Percentiles rank a stretch among this genome's conserved stretches.
phyloP scores from a whole-genome alignment of 2,888 invertebrate species.

The Morpho achilles region DNA sequence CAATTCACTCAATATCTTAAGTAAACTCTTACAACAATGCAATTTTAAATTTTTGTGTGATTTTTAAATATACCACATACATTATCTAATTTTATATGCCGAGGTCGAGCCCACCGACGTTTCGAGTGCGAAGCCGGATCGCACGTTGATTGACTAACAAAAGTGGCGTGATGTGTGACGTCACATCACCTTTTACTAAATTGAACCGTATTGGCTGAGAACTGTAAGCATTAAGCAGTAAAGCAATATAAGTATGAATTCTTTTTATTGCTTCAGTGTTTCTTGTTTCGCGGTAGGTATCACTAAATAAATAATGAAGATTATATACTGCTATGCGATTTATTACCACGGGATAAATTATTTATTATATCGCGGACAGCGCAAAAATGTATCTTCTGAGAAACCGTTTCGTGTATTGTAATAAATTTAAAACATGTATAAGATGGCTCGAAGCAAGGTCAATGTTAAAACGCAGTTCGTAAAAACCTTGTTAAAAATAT shows the following conservation, averaged over 20 bases:
- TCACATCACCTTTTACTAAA: conserved; percentile 69
- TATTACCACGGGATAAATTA: neutral
- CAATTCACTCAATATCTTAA: too few species aligned
- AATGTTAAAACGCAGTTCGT: neutral
- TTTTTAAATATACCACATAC: conserved; percentile 2
- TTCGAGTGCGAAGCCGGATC: conserved; percentile 57
- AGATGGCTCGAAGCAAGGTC: neutral
- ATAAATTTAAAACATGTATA: neutral
- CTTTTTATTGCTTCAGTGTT: conserved; percentile 14
- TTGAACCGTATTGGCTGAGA: conserved; percentile 53
- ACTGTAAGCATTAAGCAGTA: conserved; percentile 21
- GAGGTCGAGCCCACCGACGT: conserved; percentile 33
- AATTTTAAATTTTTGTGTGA: too few species aligned
- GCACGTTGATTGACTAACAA: conserved; percentile 64
- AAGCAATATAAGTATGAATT: conserved; percentile 15
- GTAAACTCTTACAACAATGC: too few species aligned
- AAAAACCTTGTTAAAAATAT: neutral
- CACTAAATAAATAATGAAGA: conserved; percentile 11
- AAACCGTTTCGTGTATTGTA: conserved; percentile 1
- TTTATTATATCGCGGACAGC: neutral
- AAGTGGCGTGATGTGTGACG: conserved; percentile 79
- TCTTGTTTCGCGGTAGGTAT: conserved; percentile 1
- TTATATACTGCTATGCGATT: conserved; percentile 2
- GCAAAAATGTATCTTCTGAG: conserved; percentile 7
- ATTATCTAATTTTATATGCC: conserved; percentile 27